Conservation (phyloP, 2,888 invertebrate genomes). For the Apotomis betuletana region DNA sequence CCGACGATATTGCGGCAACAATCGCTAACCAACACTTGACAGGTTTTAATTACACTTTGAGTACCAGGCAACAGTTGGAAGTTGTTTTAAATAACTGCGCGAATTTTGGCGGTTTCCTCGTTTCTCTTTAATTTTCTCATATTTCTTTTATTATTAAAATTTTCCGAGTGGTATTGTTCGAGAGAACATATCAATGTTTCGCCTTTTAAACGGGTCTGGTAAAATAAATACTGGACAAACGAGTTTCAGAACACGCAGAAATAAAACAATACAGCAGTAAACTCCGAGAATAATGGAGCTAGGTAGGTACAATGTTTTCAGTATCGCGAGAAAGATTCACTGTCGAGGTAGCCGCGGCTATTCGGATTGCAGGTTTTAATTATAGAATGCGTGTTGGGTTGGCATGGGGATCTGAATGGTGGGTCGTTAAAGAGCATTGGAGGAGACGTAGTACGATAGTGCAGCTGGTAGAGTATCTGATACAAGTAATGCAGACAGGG, state of each 20-base stretch:
- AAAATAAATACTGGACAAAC: conserved; percentile 45
- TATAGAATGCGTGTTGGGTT: conserved; percentile 34
- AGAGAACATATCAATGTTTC: conserved; percentile 1
- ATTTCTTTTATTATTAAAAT: background rate
- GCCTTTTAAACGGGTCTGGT: conserved; percentile 3
- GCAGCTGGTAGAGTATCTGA: conserved; percentile 42
- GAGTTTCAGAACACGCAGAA: conserved; percentile 44
- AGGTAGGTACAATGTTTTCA: conserved; percentile 48
- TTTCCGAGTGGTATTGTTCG: background rate
- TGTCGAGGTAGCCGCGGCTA: conserved; percentile 25
- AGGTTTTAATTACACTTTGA: conserved; percentile 27
- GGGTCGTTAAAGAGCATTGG: conserved; percentile 40
- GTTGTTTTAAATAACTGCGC: conserved; percentile 14
- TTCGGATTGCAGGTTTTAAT: conserved; percentile 22
- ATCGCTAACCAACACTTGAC: conserved; percentile 43
- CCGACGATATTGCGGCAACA: conserved; percentile 52
- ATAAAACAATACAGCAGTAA: conserved; percentile 44
- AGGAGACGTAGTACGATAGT: conserved; percentile 32
- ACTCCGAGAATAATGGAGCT: conserved; percentile 49
- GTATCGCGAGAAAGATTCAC: conserved; percentile 20
- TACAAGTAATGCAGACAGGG: conserved; percentile 43
- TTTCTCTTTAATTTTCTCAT: conserved; percentile 5
- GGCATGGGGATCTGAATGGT: background rate
- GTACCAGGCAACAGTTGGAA: conserved; percentile 1
- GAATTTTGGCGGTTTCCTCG: conserved; percentile 7